Conservation (phyloP, 2,888 invertebrate genomes). For the Iphiclides podalirius region DNA sequence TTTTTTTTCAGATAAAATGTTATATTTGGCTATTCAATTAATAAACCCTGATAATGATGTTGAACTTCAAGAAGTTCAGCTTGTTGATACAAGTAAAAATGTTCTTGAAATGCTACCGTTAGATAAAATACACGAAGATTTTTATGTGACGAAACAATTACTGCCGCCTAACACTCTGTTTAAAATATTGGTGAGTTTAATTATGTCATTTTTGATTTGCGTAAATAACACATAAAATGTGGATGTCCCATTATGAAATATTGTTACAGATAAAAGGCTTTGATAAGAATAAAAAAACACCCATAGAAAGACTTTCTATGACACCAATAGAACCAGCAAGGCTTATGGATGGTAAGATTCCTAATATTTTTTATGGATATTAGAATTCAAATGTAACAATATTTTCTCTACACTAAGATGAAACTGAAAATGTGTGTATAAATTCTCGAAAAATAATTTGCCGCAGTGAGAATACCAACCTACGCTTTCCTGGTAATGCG, state of each 20-base stretch:
- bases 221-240: too few species aligned
- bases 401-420: too few species aligned
- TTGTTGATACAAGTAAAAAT: slow-evolving; percentile 39
- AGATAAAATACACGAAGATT: slow-evolving; percentile 31
- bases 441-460: too few species aligned
- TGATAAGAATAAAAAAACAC: slow-evolving; percentile 31
- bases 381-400: too few species aligned
- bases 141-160: slow-evolving; percentile 42
- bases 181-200: slow-evolving; percentile 40
- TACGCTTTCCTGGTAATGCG: too few species aligned
- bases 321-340: slow-evolving; percentile 43
- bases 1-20: slow-evolving; percentile 39
- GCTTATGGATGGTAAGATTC: slow-evolving; percentile 30
- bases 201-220: not conserved
- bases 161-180: slow-evolving; percentile 42
- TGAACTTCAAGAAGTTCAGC: slow-evolving; percentile 34
- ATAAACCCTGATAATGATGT: slow-evolving; percentile 34
- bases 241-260: too few species aligned
- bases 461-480: too few species aligned
- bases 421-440: too few species aligned
- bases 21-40: slow-evolving; percentile 44
- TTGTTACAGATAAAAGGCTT: slow-evolving; percentile 42
- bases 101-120: slow-evolving; percentile 36
- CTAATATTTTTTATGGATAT: too few species aligned
- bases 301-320: slow-evolving; percentile 36